Conservation (phyloP, 2,797 vertebrate genomes). For the Tauraco hartlaubi region DNA sequence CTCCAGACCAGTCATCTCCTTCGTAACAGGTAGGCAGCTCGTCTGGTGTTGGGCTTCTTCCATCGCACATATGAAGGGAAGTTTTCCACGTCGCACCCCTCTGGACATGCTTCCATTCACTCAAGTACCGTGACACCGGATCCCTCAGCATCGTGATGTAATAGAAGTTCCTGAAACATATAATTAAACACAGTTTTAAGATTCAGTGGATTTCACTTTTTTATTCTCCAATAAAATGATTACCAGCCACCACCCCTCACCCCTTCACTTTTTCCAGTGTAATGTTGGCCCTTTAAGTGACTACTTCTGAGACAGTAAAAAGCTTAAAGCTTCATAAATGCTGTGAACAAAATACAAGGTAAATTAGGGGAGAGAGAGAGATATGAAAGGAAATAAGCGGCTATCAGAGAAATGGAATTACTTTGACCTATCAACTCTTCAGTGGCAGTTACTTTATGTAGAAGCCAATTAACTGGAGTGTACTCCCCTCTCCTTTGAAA, state of each 20-base stretch:
- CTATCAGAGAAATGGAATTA: neutral
- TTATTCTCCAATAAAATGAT: neutral
- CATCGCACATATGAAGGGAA: conserved; percentile 95
- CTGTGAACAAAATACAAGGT: neutral
- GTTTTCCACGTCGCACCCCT: conserved; percentile 97
- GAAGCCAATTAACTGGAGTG: neutral
- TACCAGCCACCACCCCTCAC: neutral
- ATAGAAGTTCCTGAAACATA: conserved; percentile 93
- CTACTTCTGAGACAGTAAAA: neutral
- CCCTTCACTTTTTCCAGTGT: neutral
- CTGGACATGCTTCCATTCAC: conserved; percentile 97
- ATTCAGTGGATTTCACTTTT: neutral
- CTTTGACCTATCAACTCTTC: neutral
- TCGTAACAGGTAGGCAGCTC: conserved; percentile 93
- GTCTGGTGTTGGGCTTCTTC: conserved; percentile 90
- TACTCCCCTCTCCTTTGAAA: neutral
- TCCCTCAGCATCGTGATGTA: conserved; percentile 97
- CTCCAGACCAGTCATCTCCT: conserved; percentile 95
- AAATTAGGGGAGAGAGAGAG: neutral
- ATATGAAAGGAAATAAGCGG: neutral
- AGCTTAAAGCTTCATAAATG: neutral
- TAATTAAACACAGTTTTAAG: conserved; percentile 39
- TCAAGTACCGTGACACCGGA: conserved; percentile 94
- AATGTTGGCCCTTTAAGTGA: neutral
- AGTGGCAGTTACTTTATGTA: neutral